Evolutionary conservation across 2,113 vertebrate genomes (phyloP).

Genomic region (Ramphastos sulfuratus): DNA sequence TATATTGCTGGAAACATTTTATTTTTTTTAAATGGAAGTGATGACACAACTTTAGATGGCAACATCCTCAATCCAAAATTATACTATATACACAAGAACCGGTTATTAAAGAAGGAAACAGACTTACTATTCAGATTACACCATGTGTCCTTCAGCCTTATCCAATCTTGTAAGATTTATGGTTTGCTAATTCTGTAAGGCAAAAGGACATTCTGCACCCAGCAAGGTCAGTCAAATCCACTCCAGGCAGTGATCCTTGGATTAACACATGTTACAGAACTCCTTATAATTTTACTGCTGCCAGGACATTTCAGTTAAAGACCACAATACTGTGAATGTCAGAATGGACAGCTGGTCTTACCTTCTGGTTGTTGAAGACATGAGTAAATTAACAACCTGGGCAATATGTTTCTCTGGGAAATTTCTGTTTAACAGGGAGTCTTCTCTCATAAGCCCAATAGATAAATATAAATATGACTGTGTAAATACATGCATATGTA

Average conservation of each 20-base stretch:
- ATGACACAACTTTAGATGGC: slow-evolving; percentile 40
- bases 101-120: slow-evolving; percentile 1
- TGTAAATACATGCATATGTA: not conserved
- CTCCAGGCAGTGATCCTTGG: not conserved
- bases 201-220: slow-evolving; percentile 5
- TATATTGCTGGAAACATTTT: not conserved
- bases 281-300: not conserved
- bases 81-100: slow-evolving; percentile 3
- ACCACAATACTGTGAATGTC: not conserved
- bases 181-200: slow-evolving; percentile 31
- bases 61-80: slow-evolving; percentile 34
- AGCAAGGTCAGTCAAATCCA: slow-evolving; percentile 28
- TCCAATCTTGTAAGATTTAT: slow-evolving; percentile 57
- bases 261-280: slow-evolving; percentile 33
- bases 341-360: not conserved
- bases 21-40: slow-evolving; percentile 10
- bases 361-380: not conserved
- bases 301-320: not conserved
- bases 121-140: not conserved
- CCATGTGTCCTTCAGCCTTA: not conserved
- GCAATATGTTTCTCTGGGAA: not conserved
- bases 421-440: not conserved
- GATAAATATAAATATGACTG: not conserved
- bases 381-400: not conserved
- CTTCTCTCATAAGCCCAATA: not conserved